Percentiles rank a stretch among this genome's conserved stretches.
Evolutionary conservation across 2,113 vertebrate genomes (phyloP).

Genomic region (Aegotheles bennettii): DNA sequence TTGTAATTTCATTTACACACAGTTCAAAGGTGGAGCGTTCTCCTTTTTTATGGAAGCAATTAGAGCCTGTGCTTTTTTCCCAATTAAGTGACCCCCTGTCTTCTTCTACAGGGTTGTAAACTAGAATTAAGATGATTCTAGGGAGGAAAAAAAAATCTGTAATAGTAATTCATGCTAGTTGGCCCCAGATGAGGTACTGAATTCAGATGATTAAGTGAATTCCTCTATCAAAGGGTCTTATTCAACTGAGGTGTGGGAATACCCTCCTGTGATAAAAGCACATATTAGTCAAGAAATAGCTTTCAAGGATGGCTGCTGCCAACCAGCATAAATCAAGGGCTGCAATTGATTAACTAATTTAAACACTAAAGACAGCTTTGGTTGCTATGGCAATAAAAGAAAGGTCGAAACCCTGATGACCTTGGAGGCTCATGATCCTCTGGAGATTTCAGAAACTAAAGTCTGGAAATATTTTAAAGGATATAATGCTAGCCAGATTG

Average conservation of each 20-base stretch:
- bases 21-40: conserved; percentile 24
- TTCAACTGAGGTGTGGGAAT: conserved; percentile 1
- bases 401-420: conserved; percentile 44
- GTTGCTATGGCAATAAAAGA: conserved; percentile 66
- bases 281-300: conserved; percentile 50
- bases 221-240: conserved; percentile 11
- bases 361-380: conserved; percentile 55
- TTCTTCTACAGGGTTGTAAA: neutral
- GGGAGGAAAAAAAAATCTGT: neutral
- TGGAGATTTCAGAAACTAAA: conserved; percentile 23
- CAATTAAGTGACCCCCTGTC: neutral
- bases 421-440: conserved; percentile 23
- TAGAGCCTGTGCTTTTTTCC: neutral
- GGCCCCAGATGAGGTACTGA: neutral
- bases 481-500: conserved; percentile 26
- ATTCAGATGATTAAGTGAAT: conserved; percentile 18
- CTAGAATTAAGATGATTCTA: neutral
- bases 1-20: conserved; percentile 20
- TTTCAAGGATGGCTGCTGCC: conserved; percentile 53
- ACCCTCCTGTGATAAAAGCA: conserved; percentile 24
- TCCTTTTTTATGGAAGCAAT: conserved; percentile 17
- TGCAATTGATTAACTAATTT: conserved; percentile 67
- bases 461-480: conserved; percentile 38
- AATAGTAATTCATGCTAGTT: conserved; percentile 30
- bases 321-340: conserved; percentile 60